Evolutionary conservation across 2,113 vertebrate species (phyloP), one percentile per base, ranked within the genome.

Genomic region (Halcyon malimbica): DNA sequence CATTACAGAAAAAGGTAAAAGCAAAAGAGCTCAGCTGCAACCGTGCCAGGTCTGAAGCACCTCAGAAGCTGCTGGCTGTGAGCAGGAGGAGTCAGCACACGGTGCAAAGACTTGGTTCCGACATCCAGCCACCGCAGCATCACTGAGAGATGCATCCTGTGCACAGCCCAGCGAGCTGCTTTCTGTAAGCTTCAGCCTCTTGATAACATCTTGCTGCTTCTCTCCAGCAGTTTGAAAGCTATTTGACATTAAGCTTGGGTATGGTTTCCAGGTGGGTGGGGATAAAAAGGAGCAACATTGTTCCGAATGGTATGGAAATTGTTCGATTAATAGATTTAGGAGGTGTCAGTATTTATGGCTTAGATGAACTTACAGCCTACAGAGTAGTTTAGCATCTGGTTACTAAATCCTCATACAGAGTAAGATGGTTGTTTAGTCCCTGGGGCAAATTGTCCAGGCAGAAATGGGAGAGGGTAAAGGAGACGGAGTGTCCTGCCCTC

Each of bases 41-140:
- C 3, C 4, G 2, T 5, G 1, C 6, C 16, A 37, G 18, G 18
- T 11, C 63, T 19, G 4, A n/a, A 75, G 46, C 18, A 26, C 29
- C n/a, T 5, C 2, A 5, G 11, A 29, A 53, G 71, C 10, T 2
- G 4, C 13, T 35, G 92, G 41, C 16, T 37, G 41, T 4, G 64
- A 67, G 84, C 56, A 53, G 73, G 44, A 20, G 48, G 18, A 75
- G 51, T 6, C 18, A 2, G 31, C 0, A n/a, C 35, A 6, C 3
- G 44, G 31, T 10, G 1, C 2, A 15, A 63, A 64, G 70, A 35
- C 31, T 8, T 1, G 0, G 69, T 19, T 7, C 37, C 1, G 0
- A 33, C 51, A 54, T 25, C 87, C 6, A 0, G 37, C 42, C n/a
- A 39, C 28, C 3, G 44, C 64, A 71, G 69, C 82, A 54, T 9